These are phyloP conservation scores for Mythimna vitellina DNA, from an alignment of 2,888 invertebrate genomes.

Conservation along the genomic window DNA sequence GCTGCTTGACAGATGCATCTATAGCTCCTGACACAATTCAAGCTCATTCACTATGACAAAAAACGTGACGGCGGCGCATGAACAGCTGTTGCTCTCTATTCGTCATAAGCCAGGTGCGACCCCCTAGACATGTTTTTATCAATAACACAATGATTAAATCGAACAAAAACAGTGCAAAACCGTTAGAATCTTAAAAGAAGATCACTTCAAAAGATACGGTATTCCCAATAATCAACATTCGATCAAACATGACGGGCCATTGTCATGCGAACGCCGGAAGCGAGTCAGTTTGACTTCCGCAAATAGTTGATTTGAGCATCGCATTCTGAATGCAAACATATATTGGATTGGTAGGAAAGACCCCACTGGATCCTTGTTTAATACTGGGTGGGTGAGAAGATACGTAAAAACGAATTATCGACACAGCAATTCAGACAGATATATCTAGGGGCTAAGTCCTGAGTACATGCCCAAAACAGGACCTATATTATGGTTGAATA, in stretches of 20 bases:
- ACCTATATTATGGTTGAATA: background rate
- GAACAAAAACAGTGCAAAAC: constrained; percentile 26
- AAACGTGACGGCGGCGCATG: constrained; percentile 62
- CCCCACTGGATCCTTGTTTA: background rate
- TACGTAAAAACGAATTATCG: background rate
- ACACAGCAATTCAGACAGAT: background rate
- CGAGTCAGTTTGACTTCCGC: constrained; percentile 73
- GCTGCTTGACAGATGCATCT: constrained; percentile 19
- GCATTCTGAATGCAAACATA: constrained; percentile 68
- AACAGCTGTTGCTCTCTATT: constrained; percentile 77
- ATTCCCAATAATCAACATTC: constrained; percentile 62
- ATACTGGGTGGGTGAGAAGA: background rate
- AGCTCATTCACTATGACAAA: constrained; percentile 2
- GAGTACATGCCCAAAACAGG: background rate
- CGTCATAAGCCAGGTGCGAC: constrained; percentile 73
- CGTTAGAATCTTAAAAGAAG: constrained; percentile 39
- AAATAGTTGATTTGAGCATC: constrained; percentile 73
- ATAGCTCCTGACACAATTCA: constrained; percentile 31
- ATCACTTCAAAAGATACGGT: constrained; percentile 29
- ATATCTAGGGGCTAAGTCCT: background rate
- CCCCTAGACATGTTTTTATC: constrained; percentile 26
- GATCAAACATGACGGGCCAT: constrained; percentile 66
- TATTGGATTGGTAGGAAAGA: constrained; percentile 26
- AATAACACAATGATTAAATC: constrained; percentile 8
- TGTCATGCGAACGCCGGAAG: constrained; percentile 71